phyloP scores from a whole-genome alignment of 2,797 vertebrate species.

The Xenentodon cancila region DNA sequence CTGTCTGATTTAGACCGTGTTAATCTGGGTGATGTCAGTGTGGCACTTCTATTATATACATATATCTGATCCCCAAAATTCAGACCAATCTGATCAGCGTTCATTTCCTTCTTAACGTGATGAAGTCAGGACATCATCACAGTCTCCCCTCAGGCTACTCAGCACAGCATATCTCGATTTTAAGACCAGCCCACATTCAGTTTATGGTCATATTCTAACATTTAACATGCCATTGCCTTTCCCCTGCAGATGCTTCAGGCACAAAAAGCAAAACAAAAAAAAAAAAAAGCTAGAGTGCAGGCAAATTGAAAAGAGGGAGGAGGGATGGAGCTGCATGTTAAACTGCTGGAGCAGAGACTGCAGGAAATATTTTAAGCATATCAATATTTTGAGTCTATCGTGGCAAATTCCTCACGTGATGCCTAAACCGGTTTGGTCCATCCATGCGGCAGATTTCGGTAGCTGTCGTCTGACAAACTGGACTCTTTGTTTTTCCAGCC shows the following conservation, averaged over 20 bases:
- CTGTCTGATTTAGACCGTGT: too few relatives aligned
- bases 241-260: slow-evolving; percentile 41
- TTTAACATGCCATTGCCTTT: slow-evolving; percentile 32
- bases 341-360: slow-evolving; percentile 35
- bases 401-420: slow-evolving; percentile 34
- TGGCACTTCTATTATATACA: too few relatives aligned
- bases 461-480: neutral
- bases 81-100: neutral
- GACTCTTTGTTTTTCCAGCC: neutral
- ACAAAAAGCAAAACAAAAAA: neutral
- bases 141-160: slow-evolving; percentile 40
- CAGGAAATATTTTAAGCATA: too few relatives aligned
- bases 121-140: slow-evolving; percentile 36
- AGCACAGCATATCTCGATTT: slow-evolving; percentile 50
- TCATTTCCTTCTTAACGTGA: slow-evolving; percentile 7
- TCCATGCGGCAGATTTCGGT: slow-evolving; percentile 12
- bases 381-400: slow-evolving; percentile 42
- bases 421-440: slow-evolving; percentile 23
- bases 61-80: slow-evolving; percentile 8
- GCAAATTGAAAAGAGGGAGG: slow-evolving; percentile 41
- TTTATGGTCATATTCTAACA: slow-evolving; percentile 61
- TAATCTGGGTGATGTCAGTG: too few relatives aligned
- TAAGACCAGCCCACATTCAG: slow-evolving; percentile 54
- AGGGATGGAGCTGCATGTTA: slow-evolving; percentile 49
- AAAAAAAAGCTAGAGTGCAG: neutral